Conservation (phyloP, 2,113 vertebrate genomes). For the Suricata suricatta region DNA sequence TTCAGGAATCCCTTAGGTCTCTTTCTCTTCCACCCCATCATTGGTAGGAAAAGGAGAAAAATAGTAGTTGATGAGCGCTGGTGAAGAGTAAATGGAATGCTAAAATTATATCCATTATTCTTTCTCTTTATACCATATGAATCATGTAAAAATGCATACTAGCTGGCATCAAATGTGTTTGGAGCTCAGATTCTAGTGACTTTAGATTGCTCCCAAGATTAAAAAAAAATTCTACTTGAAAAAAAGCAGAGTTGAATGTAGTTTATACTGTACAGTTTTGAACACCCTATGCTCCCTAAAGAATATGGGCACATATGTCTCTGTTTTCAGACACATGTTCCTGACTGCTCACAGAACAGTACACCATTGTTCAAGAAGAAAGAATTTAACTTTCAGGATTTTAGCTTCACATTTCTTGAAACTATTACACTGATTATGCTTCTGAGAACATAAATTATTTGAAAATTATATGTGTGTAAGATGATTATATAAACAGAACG, state of each 20-base stretch:
- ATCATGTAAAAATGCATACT: neutral
- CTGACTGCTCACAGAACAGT: neutral
- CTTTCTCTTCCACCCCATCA: neutral
- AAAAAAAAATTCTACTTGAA: neutral
- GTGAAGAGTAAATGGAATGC: neutral
- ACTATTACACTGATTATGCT: conserved; percentile 22
- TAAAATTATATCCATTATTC: neutral
- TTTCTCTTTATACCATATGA: neutral
- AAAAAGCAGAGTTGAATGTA: neutral
- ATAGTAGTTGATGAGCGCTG: neutral
- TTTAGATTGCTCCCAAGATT: neutral
- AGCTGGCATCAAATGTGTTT: neutral
- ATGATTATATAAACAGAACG: conserved; percentile 3
- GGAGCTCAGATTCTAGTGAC: neutral
- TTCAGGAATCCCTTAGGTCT: neutral
- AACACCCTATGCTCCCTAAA: neutral
- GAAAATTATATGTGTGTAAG: conserved; percentile 21
- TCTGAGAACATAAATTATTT: conserved; percentile 42
- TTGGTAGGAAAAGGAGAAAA: neutral
- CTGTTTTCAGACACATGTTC: neutral
- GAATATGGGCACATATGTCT: neutral
- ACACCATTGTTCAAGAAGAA: neutral
- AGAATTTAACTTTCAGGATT: neutral
- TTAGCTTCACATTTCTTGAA: conserved; percentile 9
- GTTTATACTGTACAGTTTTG: neutral